Conservation (phyloP, 1,140 invertebrate genomes). For the Philaenus spumarius region DNA sequence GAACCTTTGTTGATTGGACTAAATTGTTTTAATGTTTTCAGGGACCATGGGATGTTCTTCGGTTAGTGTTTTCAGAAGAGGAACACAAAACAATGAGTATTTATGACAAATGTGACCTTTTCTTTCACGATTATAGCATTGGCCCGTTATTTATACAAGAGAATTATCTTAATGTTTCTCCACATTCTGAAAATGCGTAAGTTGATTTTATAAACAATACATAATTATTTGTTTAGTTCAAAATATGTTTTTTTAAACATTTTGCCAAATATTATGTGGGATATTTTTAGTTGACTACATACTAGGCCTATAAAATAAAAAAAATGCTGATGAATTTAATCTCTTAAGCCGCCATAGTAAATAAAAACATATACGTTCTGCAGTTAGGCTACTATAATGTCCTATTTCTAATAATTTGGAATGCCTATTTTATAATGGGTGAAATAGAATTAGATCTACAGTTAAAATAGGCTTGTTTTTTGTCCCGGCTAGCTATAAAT, state of each 20-base stretch:
- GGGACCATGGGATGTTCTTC: conserved; percentile 91
- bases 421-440: too few species aligned
- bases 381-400: too few species aligned
- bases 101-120: conserved; percentile 83
- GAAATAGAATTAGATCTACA: too few species aligned
- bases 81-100: conserved; percentile 78
- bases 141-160: conserved; percentile 95
- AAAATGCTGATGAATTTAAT: too few species aligned
- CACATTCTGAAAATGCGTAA: conserved; percentile 34
- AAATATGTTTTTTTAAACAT: background rate
- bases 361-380: too few species aligned
- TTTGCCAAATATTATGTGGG: background rate
- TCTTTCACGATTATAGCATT: conserved; percentile 96
- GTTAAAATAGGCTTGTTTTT: too few species aligned
- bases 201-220: background rate
- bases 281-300: conserved; percentile 5
- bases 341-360: too few species aligned
- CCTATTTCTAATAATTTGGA: too few species aligned
- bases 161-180: conserved; percentile 79
- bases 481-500: too few species aligned
- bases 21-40: conserved; percentile 30
- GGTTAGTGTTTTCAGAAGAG: conserved; percentile 79
- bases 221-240: background rate
- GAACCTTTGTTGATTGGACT: too few species aligned
- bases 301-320: too few species aligned